Conservation (phyloP, 1,140 invertebrate species). For the Formica selysi region DNA sequence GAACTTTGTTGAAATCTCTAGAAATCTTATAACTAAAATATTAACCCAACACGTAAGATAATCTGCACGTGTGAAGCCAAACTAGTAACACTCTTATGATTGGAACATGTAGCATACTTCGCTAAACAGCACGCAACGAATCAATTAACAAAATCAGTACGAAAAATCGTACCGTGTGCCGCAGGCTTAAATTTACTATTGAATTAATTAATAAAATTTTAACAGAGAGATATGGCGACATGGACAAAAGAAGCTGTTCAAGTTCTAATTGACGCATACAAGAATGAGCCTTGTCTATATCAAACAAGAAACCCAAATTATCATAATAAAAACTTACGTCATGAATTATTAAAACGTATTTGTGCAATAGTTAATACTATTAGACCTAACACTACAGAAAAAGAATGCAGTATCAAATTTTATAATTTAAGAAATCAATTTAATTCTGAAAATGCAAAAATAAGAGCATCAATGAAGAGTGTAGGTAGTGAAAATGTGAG, state of each 20-base stretch:
- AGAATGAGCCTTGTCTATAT: background rate
- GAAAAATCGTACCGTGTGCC: too few species aligned
- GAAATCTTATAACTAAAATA: too few species aligned
- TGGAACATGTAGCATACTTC: too few species aligned
- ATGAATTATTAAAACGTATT: background rate
- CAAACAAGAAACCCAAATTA: background rate
- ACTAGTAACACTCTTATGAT: too few species aligned
- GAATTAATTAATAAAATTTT: too few species aligned
- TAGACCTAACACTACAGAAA: background rate
- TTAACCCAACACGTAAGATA: too few species aligned
- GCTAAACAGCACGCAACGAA: too few species aligned
- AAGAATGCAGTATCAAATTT: background rate
- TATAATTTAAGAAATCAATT: constrained; percentile 5
- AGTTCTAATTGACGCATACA: background rate
- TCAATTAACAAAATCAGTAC: too few species aligned
- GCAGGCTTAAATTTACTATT: too few species aligned
- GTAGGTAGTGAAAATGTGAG: constrained; percentile 1
- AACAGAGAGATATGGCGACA: background rate
- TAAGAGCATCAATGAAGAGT: background rate
- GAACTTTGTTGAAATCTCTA: too few species aligned
- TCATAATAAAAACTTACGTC: background rate
- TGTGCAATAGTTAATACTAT: background rate
- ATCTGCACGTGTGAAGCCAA: too few species aligned
- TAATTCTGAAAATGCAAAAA: background rate
- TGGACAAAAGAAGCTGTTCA: background rate